Conservation (phyloP, 2,797 vertebrate genomes). For the Cryptoblepharus egeriae region DNA sequence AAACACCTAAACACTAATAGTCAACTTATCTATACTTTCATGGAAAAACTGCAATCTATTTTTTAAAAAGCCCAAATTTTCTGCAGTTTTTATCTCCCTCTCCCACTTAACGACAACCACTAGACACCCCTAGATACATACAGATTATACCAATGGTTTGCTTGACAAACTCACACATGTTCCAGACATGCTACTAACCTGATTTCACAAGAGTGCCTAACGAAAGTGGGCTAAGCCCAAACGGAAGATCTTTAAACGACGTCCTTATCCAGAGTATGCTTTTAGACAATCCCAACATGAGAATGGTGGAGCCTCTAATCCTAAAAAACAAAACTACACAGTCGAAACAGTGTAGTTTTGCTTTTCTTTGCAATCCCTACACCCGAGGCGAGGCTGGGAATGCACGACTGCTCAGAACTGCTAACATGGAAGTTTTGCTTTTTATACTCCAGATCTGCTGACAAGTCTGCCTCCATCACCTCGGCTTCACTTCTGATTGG, state of each 20-base stretch:
- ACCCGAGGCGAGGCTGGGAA: conserved; percentile 99
- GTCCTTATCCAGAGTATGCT: conserved; percentile 87
- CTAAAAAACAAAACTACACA: conserved; percentile 92
- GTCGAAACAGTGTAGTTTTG: conserved; percentile 90
- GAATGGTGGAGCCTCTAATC: conserved; percentile 88
- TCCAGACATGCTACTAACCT: conserved; percentile 84
- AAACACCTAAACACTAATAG: conserved; percentile 22
- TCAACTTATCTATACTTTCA: conserved; percentile 5
- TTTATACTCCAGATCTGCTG: conserved; percentile 85
- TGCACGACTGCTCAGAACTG: conserved; percentile 96
- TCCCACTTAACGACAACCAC: neutral
- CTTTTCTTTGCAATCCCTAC: conserved; percentile 96
- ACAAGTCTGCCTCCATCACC: conserved; percentile 74
- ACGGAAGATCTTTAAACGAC: conserved; percentile 80
- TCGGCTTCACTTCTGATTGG: conserved; percentile 79
- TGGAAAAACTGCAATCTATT: neutral
- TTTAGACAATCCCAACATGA: conserved; percentile 90
- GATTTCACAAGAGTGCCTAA: conserved; percentile 89
- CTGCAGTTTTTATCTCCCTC: neutral
- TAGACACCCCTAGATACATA: conserved; percentile 28
- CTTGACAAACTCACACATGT: conserved; percentile 31
- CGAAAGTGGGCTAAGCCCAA: conserved; percentile 90
- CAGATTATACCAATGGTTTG: conserved; percentile 16
- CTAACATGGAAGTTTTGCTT: conserved; percentile 81
- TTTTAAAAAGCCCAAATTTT: neutral